These are phyloP conservation scores for Andrena cerasifolii DNA, from an alignment of 1,140 invertebrate species.

Conservation along the genomic window DNA sequence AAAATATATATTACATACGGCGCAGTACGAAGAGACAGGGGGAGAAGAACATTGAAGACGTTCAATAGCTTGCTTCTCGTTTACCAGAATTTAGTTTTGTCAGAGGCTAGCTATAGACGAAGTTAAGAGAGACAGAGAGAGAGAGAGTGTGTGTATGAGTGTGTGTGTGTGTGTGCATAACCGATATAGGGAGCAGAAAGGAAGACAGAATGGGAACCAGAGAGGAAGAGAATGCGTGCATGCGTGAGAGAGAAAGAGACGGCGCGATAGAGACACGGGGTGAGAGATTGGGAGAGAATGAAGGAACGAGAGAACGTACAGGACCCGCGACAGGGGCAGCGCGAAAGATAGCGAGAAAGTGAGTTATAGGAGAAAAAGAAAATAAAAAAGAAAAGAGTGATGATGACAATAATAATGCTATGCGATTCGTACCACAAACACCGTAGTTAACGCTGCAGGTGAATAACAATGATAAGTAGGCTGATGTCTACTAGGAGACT, in stretches of 20 bases:
- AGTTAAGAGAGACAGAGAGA: conserved; percentile 28
- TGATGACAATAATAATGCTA: conserved; percentile 78
- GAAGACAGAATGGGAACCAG: background rate
- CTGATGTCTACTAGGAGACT: background rate
- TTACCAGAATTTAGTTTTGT: conserved; percentile 67
- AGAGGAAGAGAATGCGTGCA: background rate
- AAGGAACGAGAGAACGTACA: background rate
- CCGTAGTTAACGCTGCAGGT: conserved; percentile 13
- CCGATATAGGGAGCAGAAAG: background rate
- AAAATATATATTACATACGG: conserved; percentile 26
- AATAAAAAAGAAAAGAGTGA: conserved; percentile 58
- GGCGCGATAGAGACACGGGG: background rate
- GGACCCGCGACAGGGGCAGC: background rate
- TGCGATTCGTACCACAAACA: conserved; percentile 66
- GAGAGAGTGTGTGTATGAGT: background rate
- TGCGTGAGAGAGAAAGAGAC: background rate
- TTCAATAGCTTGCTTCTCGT: conserved; percentile 66
- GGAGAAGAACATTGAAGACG: conserved; percentile 46
- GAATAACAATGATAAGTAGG: too few species aligned
- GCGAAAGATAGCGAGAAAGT: conserved; percentile 7
- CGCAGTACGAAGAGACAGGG: conserved; percentile 41
- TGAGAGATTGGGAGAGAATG: background rate
- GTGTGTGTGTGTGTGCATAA: background rate
- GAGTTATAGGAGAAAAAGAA: background rate
- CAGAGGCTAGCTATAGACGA: conserved; percentile 60